Evolutionary conservation across 2,797 vertebrate species (phyloP), one percentile per base, ranked within the genome.

Genomic region (Tapirus indicus): DNA sequence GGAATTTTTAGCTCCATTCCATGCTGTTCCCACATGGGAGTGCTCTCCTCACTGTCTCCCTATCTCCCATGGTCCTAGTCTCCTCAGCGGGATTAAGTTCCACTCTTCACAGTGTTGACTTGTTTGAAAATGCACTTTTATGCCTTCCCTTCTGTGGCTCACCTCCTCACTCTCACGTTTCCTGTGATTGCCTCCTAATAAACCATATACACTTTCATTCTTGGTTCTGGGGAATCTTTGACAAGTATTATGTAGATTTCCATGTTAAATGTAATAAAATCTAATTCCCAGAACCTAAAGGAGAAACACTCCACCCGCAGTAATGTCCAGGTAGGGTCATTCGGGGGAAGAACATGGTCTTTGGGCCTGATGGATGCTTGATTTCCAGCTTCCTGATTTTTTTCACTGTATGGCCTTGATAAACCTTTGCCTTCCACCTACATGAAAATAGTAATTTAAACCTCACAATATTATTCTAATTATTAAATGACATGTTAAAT

Each of bases 141-240:
- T 21, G 44, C 25, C 38, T 66, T 96, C 13, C 29, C 10, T 68
- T 52, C 69, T 18, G 13, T 17, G 69, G 10, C 27, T 82, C 11
- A 9, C 35, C 69, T 71, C 25, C 32, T n/a, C 16, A 47, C 60
- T 82, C 38, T 91, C 58, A 41, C 71, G 20, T 79, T 93, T 94
- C 80, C 94, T 87, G 89, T 29, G 60, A 49, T 62, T 5, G 5
- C 49, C 38, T 52, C 14, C 49, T 16, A 52, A 16, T 52, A 52
- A 52, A 52, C 13, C 13, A 52, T 16, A 13, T 52, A 52, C 16
- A 62, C 44, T 74, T 87, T 79, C 92, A 97, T 88, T 35, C 78
- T 90, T 78, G 68, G 74, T 97, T 97, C 95, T 25, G 54, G 88
- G 78, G 87, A 91, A 91, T 85, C 49, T 8, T 7, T 84, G 66